These are phyloP conservation scores for Beroe ovata DNA, from an alignment of 37 sponge, comb jelly and placozoan genomes.

Conservation along the genomic window DNA sequence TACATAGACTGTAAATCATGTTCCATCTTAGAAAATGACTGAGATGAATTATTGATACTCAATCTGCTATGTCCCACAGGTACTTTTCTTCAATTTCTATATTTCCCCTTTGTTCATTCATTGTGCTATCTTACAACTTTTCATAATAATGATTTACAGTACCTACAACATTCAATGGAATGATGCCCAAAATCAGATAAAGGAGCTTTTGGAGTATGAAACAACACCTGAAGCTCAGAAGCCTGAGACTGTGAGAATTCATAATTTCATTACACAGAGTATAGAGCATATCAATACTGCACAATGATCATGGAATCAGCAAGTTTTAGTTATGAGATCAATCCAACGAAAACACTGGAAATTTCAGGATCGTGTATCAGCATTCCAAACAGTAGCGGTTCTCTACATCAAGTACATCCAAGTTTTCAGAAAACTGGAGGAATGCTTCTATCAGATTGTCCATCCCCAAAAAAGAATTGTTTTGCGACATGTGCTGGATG, in stretches of 20 bases:
- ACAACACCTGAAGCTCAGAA: slow-evolving; percentile 77
- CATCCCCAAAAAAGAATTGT: slow-evolving; percentile 94
- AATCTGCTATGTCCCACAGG: no score
- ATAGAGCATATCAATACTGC: not conserved
- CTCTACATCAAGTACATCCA: slow-evolving; percentile 91
- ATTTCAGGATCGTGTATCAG: slow-evolving; percentile 79
- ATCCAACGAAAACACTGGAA: not conserved
- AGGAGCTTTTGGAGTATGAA: slow-evolving; percentile 79
- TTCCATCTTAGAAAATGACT: no score
- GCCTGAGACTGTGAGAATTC: slow-evolving; percentile 70
- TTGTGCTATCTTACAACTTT: not conserved
- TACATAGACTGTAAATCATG: no score
- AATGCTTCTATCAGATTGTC: slow-evolving; percentile 95
- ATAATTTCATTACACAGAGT: not conserved
- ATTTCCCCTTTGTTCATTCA: no score
- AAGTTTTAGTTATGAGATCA: not conserved
- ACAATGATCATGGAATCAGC: not conserved
- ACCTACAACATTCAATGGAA: slow-evolving; percentile 89
- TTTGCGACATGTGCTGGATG: slow-evolving; percentile 87
- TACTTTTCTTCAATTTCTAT: no score
- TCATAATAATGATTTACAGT: slow-evolving; percentile 55
- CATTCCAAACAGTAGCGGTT: slow-evolving; percentile 84
- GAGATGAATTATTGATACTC: no score
- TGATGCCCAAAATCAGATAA: slow-evolving; percentile 77
- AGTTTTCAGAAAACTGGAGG: slow-evolving; percentile 83